phyloP scores from a whole-genome alignment of 1,140 invertebrate genomes.

The Branchinecta lynchi region DNA sequence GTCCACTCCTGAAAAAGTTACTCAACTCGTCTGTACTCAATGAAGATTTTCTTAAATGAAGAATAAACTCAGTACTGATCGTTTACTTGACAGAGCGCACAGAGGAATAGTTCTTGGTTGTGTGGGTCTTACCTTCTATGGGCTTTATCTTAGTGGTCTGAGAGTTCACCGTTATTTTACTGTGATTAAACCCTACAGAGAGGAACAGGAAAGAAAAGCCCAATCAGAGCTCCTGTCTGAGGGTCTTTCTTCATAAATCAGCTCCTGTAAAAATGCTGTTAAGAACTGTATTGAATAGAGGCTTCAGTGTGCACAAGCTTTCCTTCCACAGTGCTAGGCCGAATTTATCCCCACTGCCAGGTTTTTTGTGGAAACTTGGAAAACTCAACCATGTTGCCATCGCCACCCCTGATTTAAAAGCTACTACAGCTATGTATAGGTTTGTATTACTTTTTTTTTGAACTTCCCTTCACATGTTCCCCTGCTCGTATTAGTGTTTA shows the following conservation, averaged over 20 bases:
- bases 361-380: constrained; percentile 33
- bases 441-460: constrained; percentile 17
- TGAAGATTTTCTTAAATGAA: too few species aligned
- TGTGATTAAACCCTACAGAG: constrained; percentile 21
- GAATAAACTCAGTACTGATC: too few species aligned
- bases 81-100: constrained; percentile 15
- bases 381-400: constrained; percentile 45
- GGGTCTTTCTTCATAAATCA: constrained; percentile 13
- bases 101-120: constrained; percentile 21
- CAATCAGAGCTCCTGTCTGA: constrained; percentile 19
- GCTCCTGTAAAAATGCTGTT: neutral
- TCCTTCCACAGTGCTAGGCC: constrained; percentile 4
- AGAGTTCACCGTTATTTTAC: constrained; percentile 21
- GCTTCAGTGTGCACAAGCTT: neutral
- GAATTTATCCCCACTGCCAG: constrained; percentile 18
- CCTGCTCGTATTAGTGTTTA: too few species aligned
- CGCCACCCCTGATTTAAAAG: constrained; percentile 39
- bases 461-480: neutral
- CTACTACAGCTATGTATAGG: constrained; percentile 36
- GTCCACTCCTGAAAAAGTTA: too few species aligned
- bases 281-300: too few species aligned
- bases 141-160: constrained; percentile 20
- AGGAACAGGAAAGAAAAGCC: constrained; percentile 16
- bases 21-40: too few species aligned
- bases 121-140: constrained; percentile 21